These are phyloP conservation scores for Syngnathus scovelli DNA, from an alignment of 2,113 vertebrate genomes.

Conservation along the genomic window DNA sequence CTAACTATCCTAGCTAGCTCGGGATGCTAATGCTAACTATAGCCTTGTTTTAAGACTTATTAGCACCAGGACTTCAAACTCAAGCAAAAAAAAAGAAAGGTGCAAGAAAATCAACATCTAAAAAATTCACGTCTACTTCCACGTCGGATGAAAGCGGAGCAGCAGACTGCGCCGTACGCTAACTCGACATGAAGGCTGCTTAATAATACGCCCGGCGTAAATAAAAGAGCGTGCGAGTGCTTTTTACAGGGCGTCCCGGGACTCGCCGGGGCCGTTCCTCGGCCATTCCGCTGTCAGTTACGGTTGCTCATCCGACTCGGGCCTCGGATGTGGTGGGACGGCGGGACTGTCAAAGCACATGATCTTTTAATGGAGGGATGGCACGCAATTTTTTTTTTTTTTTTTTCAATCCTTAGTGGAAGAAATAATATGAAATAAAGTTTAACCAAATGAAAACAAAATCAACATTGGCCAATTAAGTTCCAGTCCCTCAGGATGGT, in stretches of 20 bases:
- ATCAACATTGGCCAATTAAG: constrained; percentile 62
- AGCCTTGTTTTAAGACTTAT: no score
- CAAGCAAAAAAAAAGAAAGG: neutral
- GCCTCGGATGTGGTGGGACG: constrained; percentile 17
- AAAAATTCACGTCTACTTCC: neutral
- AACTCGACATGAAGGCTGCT: constrained; percentile 47
- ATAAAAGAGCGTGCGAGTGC: constrained; percentile 58
- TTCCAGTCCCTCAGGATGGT: constrained; percentile 1
- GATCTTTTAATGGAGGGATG: neutral
- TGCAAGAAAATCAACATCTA: neutral
- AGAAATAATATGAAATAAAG: no score
- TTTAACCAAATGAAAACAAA: constrained; percentile 58
- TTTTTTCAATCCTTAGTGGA: neutral
- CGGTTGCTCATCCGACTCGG: constrained; percentile 1
- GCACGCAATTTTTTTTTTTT: neutral
- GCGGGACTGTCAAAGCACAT: neutral
- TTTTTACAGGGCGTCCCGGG: constrained; percentile 23
- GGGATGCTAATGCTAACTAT: neutral
- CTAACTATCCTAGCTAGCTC: no score
- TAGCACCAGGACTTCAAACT: neutral
- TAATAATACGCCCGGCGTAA: constrained; percentile 44
- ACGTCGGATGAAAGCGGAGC: neutral
- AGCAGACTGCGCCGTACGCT: constrained; percentile 11
- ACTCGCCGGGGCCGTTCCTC: constrained; percentile 9
- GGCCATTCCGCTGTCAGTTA: constrained; percentile 34